Base-by-base conservation (phyloP, 2,888 invertebrate species). In the Argyra leucocephala region DNA sequence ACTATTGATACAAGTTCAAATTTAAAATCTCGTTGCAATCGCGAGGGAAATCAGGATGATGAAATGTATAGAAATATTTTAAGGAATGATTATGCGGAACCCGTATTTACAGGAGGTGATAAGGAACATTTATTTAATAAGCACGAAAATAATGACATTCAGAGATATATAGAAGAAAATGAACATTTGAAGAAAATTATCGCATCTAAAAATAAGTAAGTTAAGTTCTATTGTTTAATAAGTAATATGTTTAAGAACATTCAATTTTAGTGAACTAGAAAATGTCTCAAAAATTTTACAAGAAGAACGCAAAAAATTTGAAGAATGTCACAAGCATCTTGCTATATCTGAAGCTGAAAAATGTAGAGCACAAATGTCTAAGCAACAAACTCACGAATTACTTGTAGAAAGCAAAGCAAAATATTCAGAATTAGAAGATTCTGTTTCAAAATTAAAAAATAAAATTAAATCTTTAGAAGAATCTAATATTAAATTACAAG, bases 371-470 rank as follows among this genome's bases (percentile, higher is more conserved):
- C 81, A 84, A 66, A 75, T 84, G 12, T 84, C 84, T 0, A 77
- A 84, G 67, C 82, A 84, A 71, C 84, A 87, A 72, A 82, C 84
- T n/a, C 86, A 87, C 75, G 84, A 86, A 71, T 79, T 86, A 69
- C 81, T 88, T 69, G 87, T 80, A 4, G 80, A 80, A 18, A 75
- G 75, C 48, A 80, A 80, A 65, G 74, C 76, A 59, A 76, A 75
- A 66, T 75, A 76, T 61, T 78, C 79, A 0, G 75, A 80, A 67
- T 68, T 76, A 23, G 78, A 80, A 23, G 76, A 72, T 60, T 69
- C 67, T 0, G 74, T 78, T 37, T 68, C 68, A 2, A 76, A 78
- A 64, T 67, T 79, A 5, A 74, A 73, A n/a, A 26, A 78, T 74
- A 77, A 81, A 77, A 76, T 83, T 78, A 73, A 83, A 66, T 7